Evolutionary conservation across 2,797 vertebrate species (phyloP), one percentile per base, ranked within the genome.

Genomic region (Sebastes itinus): DNA sequence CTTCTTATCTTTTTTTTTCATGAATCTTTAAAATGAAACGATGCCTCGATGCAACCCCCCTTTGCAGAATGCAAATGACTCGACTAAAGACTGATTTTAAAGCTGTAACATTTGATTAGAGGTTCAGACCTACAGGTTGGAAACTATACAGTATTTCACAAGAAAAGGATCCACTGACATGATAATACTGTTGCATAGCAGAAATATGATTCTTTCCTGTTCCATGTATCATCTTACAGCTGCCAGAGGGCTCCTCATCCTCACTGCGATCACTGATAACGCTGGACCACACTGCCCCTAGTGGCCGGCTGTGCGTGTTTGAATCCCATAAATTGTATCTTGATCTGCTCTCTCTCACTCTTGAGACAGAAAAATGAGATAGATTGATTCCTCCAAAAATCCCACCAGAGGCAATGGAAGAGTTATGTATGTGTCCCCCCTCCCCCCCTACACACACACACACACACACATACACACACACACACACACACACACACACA

Each of bases 311-410:
- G 13, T 55, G 59, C 30, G 0, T 33, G 35, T 63, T 25, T 38
- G 69, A 16, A 32, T n/a, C 13, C 35, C 42, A 70, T 84, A 84
- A 83, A 86, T 87, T 75, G 32, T 38, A 28, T 72, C 35, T 73
- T 75, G 32, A 70, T 72, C 73, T 76, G 59, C 14, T 74, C 30
- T 63, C 62, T 74, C 65, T 82, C 74, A 66, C 73, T 82, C 68
- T 62, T 61, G 60, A 78, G 85, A 89, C 77, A 79, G 71, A 80
- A 66, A 87, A 90, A 89, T 80, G 56, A 87, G 84, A 82, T 63
- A 5, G 59, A 85, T 82, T 10, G 75, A 84, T 82, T 74, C 63
- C 66, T 58, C 56, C 69, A 72, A 81, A 87, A 83, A 71, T 71
- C 65, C 78, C 72, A 67, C 60, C 64, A 54, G 79, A 82, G 77